phyloP scores from a whole-genome alignment of 1,140 invertebrate genomes.

The Eufriesea mexicana region DNA sequence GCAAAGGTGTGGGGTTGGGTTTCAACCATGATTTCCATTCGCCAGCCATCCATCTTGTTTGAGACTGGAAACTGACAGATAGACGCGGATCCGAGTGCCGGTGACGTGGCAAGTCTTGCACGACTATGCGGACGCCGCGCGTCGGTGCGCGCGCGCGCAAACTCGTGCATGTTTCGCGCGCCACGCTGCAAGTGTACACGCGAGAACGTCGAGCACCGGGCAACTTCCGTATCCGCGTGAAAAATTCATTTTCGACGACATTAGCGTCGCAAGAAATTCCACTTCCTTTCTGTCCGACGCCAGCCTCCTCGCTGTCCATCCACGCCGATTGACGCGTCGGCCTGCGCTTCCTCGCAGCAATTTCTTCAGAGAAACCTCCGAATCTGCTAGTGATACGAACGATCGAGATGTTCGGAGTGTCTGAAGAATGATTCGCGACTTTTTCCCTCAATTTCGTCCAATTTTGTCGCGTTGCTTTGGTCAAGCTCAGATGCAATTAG shows the following conservation, averaged over 20 bases:
- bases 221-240: slow-evolving; percentile 53
- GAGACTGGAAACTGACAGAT: slow-evolving; percentile 83
- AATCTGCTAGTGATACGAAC: background rate
- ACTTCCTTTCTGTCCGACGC: slow-evolving; percentile 31
- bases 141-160: slow-evolving; percentile 1
- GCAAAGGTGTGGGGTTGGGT: slow-evolving; percentile 71
- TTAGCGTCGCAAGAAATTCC: slow-evolving; percentile 58
- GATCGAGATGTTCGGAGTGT: background rate
- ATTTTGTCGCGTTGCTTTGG: too few species aligned
- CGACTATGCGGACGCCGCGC: slow-evolving; percentile 27
- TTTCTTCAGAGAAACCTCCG: background rate
- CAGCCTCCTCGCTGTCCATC: background rate
- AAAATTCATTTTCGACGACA: slow-evolving; percentile 66
- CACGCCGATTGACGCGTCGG: background rate
- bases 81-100: slow-evolving; percentile 82
- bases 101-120: slow-evolving; percentile 81
- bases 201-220: slow-evolving; percentile 7
- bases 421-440: too few species aligned
- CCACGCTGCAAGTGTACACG: slow-evolving; percentile 51
- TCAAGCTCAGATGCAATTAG: too few species aligned
- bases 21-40: slow-evolving; percentile 83
- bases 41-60: slow-evolving; percentile 83
- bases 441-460: too few species aligned
- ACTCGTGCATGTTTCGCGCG: slow-evolving; percentile 9
- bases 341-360: background rate